Evolutionary conservation across 1,140 invertebrate species (phyloP).

Genomic region (Aphaenogaster ashmeadi): DNA sequence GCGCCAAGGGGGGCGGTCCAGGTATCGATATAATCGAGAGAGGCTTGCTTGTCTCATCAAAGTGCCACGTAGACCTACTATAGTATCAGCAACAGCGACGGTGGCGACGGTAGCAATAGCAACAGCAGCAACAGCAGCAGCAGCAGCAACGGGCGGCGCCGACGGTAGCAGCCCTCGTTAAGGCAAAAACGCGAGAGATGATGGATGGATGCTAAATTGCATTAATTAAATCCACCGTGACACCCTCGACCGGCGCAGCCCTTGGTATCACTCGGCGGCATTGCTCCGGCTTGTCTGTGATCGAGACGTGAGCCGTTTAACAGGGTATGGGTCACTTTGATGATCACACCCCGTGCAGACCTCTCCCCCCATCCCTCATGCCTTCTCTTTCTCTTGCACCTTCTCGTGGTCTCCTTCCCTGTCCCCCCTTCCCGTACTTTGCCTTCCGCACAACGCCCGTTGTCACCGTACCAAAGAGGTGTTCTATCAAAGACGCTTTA

Average conservation of each 20-base stretch:
- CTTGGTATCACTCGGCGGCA: slow-evolving; percentile 80
- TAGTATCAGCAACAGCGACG: slow-evolving; percentile 59
- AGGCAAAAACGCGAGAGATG: slow-evolving; percentile 86
- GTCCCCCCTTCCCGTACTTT: not conserved
- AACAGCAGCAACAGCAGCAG: not conserved
- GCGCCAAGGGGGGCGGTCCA: slow-evolving; percentile 71
- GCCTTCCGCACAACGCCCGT: not conserved
- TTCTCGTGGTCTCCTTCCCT: not conserved
- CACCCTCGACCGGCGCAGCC: slow-evolving; percentile 75
- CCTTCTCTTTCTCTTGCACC: slow-evolving; percentile 5
- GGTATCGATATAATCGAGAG: slow-evolving; percentile 82
- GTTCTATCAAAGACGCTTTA: slow-evolving; percentile 58
- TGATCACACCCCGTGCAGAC: slow-evolving; percentile 77
- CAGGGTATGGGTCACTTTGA: slow-evolving; percentile 81
- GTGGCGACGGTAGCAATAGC: not conserved
- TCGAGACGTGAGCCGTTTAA: slow-evolving; percentile 81
- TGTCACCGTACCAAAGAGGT: slow-evolving; percentile 22
- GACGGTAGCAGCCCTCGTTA: slow-evolving; percentile 81
- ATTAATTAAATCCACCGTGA: slow-evolving; percentile 87
- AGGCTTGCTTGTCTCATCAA: slow-evolving; percentile 82
- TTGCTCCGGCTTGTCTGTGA: slow-evolving; percentile 73
- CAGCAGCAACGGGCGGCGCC: slow-evolving; percentile 43
- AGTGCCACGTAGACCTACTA: slow-evolving; percentile 80
- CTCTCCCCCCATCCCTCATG: not conserved
- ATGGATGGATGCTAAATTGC: slow-evolving; percentile 87